A percentile compares a stretch with the other conserved stretches of the same genome.
Evolutionary conservation across 2,113 vertebrate genomes (phyloP).

Genomic region (Clinocottus analis): DNA sequence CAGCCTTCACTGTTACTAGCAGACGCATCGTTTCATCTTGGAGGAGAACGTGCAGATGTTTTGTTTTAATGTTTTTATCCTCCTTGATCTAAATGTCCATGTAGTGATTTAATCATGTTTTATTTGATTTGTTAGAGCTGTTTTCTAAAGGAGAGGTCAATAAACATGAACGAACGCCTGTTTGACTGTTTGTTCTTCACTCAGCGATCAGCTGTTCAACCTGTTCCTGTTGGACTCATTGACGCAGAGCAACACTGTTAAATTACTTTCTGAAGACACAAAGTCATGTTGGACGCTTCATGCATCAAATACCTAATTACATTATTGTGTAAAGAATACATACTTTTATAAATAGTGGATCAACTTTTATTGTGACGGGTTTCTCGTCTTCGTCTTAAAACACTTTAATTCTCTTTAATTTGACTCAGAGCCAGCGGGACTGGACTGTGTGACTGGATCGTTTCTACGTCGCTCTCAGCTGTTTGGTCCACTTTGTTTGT

Average conservation of each 20-base stretch:
- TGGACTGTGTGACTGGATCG: not conserved
- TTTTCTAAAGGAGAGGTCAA: slow-evolving; percentile 71
- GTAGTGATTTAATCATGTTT: slow-evolving; percentile 71
- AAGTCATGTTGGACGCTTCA: too few species aligned
- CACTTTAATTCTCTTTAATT: not conserved
- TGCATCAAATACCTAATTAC: not conserved
- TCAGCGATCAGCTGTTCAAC: slow-evolving; percentile 14
- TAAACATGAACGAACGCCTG: slow-evolving; percentile 66
- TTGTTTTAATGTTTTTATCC: slow-evolving; percentile 9
- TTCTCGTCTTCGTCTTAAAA: not conserved
- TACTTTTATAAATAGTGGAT: not conserved
- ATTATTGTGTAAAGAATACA: not conserved
- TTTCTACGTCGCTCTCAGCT: too few species aligned
- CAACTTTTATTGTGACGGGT: not conserved
- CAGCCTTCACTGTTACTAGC: slow-evolving; percentile 55
- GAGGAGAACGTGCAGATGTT: slow-evolving; percentile 36
- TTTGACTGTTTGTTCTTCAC: slow-evolving; percentile 30
- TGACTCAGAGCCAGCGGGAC: not conserved
- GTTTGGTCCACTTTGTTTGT: too few species aligned
- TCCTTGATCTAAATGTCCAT: slow-evolving; percentile 54
- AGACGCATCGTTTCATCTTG: slow-evolving; percentile 45
- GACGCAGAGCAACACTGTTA: too few species aligned
- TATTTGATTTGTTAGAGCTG: slow-evolving; percentile 70
- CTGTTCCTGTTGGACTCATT: slow-evolving; percentile 42
- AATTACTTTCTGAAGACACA: too few species aligned